phyloP scores from a whole-genome alignment of 1,140 invertebrate genomes.

The Drosophila eugracilis region DNA sequence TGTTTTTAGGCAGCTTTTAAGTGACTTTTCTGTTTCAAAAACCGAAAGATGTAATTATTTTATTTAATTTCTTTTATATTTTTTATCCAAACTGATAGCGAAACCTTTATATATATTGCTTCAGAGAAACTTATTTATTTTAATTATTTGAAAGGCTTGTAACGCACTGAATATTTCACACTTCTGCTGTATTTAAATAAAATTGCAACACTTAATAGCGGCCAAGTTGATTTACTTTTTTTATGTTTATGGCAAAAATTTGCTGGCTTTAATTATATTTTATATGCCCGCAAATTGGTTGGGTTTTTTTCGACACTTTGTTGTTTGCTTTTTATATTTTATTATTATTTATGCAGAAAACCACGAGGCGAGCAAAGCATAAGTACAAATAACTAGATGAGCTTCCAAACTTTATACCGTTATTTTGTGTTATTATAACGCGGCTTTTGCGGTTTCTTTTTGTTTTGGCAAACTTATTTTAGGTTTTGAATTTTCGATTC shows the following conservation, averaged over 20 bases:
- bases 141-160: slow-evolving; percentile 9
- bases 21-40: not conserved
- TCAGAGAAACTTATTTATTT: slow-evolving; percentile 10
- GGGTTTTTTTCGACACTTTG: slow-evolving; percentile 33
- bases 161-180: slow-evolving; percentile 30
- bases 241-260: slow-evolving; percentile 48
- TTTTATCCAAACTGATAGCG: not conserved
- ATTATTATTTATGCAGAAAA: slow-evolving; percentile 15
- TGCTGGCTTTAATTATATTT: slow-evolving; percentile 61
- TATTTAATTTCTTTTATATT: not conserved
- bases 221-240: slow-evolving; percentile 12
- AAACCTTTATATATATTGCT: not conserved
- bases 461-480: slow-evolving; percentile 36
- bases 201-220: slow-evolving; percentile 24
- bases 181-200: slow-evolving; percentile 24
- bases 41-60: not conserved
- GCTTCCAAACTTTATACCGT: slow-evolving; percentile 52
- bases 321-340: slow-evolving; percentile 9
- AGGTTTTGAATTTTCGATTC: slow-evolving; percentile 31
- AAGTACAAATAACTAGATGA: slow-evolving; percentile 49
- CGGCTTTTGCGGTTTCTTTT: slow-evolving; percentile 47
- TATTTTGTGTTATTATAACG: slow-evolving; percentile 27
- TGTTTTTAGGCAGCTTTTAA: not conserved
- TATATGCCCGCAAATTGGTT: slow-evolving; percentile 48
- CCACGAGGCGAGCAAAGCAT: slow-evolving; percentile 5